Conservation (phyloP, 2,113 vertebrate species). For the Climacteris rufus region DNA sequence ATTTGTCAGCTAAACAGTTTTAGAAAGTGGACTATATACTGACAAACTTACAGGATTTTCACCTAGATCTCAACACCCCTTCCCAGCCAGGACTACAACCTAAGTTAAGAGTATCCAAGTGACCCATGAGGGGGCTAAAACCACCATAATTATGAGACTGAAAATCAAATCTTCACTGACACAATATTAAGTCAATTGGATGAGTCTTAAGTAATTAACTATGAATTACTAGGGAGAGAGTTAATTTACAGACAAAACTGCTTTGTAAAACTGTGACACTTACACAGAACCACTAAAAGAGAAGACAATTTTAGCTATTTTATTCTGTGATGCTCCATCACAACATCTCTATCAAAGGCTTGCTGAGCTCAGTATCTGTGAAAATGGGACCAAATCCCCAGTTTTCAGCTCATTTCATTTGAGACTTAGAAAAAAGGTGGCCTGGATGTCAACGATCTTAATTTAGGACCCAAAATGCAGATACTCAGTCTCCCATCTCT, state of each 20-base stretch:
- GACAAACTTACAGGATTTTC: background rate
- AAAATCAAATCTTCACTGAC: background rate
- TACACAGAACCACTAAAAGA: background rate
- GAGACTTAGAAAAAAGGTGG: background rate
- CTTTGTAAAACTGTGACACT: background rate
- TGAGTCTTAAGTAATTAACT: background rate
- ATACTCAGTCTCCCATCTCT: background rate
- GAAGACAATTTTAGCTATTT: background rate
- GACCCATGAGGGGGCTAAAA: background rate
- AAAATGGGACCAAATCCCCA: background rate
- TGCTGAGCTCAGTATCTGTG: background rate
- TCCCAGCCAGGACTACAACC: background rate
- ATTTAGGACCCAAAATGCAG: background rate
- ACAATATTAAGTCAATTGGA: background rate
- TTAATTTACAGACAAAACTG: background rate
- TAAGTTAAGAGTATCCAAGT: background rate
- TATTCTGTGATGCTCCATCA: background rate
- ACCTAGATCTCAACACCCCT: background rate
- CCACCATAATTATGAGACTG: background rate
- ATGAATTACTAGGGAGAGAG: background rate
- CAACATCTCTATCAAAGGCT: background rate
- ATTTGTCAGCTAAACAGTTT: background rate
- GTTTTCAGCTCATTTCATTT: background rate
- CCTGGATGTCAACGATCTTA: background rate
- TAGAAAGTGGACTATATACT: background rate